Evolutionary conservation across 1,140 invertebrate genomes (phyloP).

Genomic region (Drosophila hydei): DNA sequence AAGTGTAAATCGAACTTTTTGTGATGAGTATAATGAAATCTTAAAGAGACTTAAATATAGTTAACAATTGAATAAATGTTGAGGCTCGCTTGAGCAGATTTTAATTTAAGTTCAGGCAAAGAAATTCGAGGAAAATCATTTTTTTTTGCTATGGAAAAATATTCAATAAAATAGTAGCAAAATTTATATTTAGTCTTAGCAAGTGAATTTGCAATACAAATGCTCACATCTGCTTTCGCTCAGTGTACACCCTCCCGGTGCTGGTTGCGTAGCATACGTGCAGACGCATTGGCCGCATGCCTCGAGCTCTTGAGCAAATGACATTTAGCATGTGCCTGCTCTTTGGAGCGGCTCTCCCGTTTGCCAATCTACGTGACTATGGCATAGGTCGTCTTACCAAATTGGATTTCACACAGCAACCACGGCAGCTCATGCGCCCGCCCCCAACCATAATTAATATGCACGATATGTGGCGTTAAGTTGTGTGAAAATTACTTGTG

Average conservation of each 20-base stretch:
- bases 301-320: constrained; percentile 26
- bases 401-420: constrained; percentile 60
- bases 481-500: constrained; percentile 80
- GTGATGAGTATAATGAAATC: no score
- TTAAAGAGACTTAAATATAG: no score
- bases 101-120: no score
- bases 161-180: no score
- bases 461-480: constrained; percentile 79
- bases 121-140: no score
- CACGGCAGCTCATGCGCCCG: background rate
- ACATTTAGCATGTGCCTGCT: constrained; percentile 46
- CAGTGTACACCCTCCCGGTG: constrained; percentile 1
- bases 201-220: no score
- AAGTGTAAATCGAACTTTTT: no score
- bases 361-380: constrained; percentile 56
- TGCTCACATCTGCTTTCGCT: background rate
- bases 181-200: no score
- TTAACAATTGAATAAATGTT: no score
- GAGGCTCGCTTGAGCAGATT: no score
- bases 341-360: constrained; percentile 12
- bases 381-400: constrained; percentile 55
- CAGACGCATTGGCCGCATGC: constrained; percentile 47
- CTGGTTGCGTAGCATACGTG: constrained; percentile 53
- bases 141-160: no score
- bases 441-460: constrained; percentile 74